Base-by-base conservation (phyloP, 2,888 invertebrate species). In the Euzophera pinguis region DNA sequence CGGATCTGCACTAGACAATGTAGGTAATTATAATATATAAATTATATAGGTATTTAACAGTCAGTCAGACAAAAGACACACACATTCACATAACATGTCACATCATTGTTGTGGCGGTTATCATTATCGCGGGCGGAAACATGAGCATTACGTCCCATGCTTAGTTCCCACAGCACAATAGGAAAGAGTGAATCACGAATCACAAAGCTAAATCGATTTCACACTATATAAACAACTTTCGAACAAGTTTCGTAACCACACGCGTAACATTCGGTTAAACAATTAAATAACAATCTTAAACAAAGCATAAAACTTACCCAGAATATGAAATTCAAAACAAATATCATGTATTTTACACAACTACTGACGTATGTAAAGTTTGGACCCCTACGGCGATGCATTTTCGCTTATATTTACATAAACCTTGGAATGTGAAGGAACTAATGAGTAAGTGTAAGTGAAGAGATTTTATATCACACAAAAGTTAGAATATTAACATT, bases 291-390 rank as follows among this genome's bases (percentile, higher is more conserved):
- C 53, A 49, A 67, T 59, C 64, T 56, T 55, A 57, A 53, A 47
- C 16, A 47, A 27, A 38, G 38, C 5, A 22, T 27, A 16, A 56
- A 52, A 92, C 95, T 93, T 84, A 97, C 97, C 97, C 97, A 97
- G 84, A 97, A 96, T 65, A 97, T 89, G 78, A 97, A 96, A 89
- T 97, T 97, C 66, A 97, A 91, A 71, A 96, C 91, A 86, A 97
- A 97, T 82, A 97, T 95, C 89, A 96, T 93, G 81, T 97, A 97
- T 86, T 97, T 97, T 48, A 97, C 95, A 84, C 95, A 96, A 47
- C 96, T 94, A 81, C 95, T 96, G 69, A 97, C 95, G 75, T 95
- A 95, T 1, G 95, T 95, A 73, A 94, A 95, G 83, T 94, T 94
- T 67, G 93, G 91, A 67, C 91, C 93, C 67, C 94, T 90, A 61